phyloP scores from a whole-genome alignment of 1,140 invertebrate genomes.

The Sycophaga agraensis region DNA sequence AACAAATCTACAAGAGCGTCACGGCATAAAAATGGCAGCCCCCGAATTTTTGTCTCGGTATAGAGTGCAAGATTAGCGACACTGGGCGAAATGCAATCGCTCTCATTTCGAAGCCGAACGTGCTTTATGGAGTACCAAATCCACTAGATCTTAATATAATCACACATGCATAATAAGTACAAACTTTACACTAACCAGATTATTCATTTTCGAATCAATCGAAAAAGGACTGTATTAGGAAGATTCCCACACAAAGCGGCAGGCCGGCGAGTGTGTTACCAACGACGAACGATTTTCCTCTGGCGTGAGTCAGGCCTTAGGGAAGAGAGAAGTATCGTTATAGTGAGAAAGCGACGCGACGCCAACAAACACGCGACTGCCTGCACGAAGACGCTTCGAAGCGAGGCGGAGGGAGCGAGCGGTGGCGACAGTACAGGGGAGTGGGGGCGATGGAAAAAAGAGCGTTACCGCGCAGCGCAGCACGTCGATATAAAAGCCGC shows the following conservation, averaged over 20 bases:
- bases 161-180: too few species aligned
- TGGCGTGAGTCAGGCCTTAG: constrained; percentile 17
- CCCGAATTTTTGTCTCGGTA: too few species aligned
- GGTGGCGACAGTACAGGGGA: neutral
- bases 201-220: constrained; percentile 20
- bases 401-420: neutral
- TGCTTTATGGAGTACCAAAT: too few species aligned
- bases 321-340: neutral
- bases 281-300: neutral
- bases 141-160: too few species aligned
- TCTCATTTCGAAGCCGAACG: too few species aligned
- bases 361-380: constrained; percentile 2
- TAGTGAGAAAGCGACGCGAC: constrained; percentile 9
- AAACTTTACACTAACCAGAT: constrained; percentile 19
- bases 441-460: neutral
- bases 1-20: too few species aligned
- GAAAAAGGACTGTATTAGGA: constrained; percentile 1
- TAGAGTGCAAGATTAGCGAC: too few species aligned
- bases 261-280: neutral
- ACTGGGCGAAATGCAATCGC: too few species aligned
- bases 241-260: neutral
- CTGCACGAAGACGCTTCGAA: neutral
- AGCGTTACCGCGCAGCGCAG: neutral
- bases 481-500: constrained; percentile 18
- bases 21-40: too few species aligned